Percentiles rank a stretch among this genome's conserved stretches.
Evolutionary conservation across 2,888 invertebrate species (phyloP).

Genomic region (Cataglyphis albicans): DNA sequence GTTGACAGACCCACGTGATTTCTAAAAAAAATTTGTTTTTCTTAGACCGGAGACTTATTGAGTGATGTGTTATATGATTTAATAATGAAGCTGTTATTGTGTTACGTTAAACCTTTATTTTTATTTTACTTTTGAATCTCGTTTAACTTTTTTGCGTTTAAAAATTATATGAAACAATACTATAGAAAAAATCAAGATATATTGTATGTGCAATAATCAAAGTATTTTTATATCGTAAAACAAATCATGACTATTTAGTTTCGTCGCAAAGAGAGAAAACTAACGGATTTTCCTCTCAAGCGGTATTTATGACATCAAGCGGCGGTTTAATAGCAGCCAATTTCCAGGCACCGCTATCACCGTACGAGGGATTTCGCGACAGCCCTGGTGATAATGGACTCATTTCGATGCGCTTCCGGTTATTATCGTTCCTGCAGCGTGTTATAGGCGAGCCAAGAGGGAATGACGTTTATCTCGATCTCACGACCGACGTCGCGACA

Average conservation of each 20-base stretch:
- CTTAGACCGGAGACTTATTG: no score
- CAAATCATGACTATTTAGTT: not conserved
- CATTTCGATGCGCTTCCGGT: constrained; percentile 71
- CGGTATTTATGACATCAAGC: constrained; percentile 29
- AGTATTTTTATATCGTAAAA: not conserved
- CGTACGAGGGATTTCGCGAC: constrained; percentile 51
- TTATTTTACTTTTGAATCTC: not conserved
- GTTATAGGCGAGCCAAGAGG: constrained; percentile 42
- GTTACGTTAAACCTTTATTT: not conserved
- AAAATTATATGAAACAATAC: not conserved
- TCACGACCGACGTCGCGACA: constrained; percentile 53
- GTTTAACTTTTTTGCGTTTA: not conserved
- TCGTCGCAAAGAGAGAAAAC: constrained; percentile 11
- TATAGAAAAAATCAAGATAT: not conserved
- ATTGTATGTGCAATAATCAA: no score
- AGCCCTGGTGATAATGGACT: constrained; percentile 69
- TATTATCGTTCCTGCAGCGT: constrained; percentile 69
- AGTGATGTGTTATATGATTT: not conserved
- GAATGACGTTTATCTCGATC: constrained; percentile 68
- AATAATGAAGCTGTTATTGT: not conserved
- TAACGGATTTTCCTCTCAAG: constrained; percentile 26
- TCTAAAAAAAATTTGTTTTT: no score
- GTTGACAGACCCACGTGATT: no score
- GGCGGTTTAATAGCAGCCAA: constrained; percentile 65
- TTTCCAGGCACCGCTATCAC: constrained; percentile 50